Percentiles rank a stretch among this genome's conserved stretches.
Conservation (phyloP, 2,113 vertebrate species). For the Miniopterus natalensis region DNA sequence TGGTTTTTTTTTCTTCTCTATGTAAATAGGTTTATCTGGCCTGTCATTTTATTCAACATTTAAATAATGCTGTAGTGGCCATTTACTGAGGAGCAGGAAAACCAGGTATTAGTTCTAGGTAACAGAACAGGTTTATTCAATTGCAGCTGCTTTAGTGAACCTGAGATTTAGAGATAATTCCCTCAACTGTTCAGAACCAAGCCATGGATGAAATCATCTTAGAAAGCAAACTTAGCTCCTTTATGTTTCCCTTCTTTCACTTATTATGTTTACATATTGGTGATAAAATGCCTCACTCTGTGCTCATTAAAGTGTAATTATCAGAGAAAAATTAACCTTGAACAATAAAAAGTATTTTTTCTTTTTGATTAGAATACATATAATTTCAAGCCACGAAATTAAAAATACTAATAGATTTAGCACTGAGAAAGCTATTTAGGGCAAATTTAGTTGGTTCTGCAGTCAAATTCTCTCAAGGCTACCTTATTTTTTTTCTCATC, state of each 20-base stretch:
- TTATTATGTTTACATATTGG: slow-evolving; percentile 9
- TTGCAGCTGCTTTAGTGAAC: not conserved
- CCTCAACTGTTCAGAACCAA: not conserved
- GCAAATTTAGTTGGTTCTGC: not conserved
- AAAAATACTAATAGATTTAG: slow-evolving; percentile 7
- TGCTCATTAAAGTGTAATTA: slow-evolving; percentile 46
- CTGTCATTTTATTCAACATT: not conserved
- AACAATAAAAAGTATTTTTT: not conserved
- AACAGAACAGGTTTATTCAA: not conserved
- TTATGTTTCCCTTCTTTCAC: not conserved
- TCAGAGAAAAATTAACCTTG: slow-evolving; percentile 34
- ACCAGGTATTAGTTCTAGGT: not conserved
- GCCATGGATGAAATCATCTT: not conserved
- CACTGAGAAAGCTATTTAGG: slow-evolving; percentile 13
- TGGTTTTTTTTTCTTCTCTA: slow-evolving; percentile 27
- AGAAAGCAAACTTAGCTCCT: not conserved
- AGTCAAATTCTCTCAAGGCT: not conserved
- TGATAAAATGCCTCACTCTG: slow-evolving; percentile 50
- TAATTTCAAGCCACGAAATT: slow-evolving; percentile 49
- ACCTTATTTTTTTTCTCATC: not conserved
- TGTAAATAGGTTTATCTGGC: not conserved
- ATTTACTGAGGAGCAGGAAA: not conserved
- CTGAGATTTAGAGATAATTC: slow-evolving; percentile 17
- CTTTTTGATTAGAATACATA: slow-evolving; percentile 21
- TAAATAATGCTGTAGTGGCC: not conserved